phyloP scores from a whole-genome alignment of 2,888 invertebrate genomes.

The Orthosia cruda region DNA sequence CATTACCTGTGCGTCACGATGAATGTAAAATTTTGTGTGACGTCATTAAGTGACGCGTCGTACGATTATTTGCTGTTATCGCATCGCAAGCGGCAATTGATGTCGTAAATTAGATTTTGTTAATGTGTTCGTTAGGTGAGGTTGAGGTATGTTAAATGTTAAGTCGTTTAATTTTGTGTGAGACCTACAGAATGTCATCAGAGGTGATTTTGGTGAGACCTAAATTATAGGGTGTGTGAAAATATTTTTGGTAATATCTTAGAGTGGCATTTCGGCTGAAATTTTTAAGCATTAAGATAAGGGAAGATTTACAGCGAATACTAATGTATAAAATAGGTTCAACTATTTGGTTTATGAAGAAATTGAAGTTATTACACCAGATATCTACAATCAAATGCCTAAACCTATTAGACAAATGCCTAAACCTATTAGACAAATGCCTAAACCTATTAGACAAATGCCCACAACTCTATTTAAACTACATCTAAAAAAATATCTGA shows the following conservation, averaged over 20 bases:
- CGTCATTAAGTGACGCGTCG: slow-evolving; percentile 45
- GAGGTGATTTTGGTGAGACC: slow-evolving; percentile 18
- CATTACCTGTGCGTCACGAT: slow-evolving; percentile 79
- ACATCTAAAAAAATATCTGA: no score
- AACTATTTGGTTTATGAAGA: no score
- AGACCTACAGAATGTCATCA: slow-evolving; percentile 22
- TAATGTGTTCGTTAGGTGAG: slow-evolving; percentile 28
- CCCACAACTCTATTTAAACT: no score
- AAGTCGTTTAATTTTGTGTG: slow-evolving; percentile 30
- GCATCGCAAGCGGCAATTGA: slow-evolving; percentile 45
- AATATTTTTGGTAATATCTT: slow-evolving; percentile 10
- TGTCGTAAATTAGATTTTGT: slow-evolving; percentile 51
- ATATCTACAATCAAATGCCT: no score
- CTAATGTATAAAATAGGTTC: no score
- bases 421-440: no score
- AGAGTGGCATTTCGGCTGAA: background rate
- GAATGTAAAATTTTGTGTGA: slow-evolving; percentile 65
- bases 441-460: no score
- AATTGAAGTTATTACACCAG: no score
- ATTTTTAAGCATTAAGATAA: background rate
- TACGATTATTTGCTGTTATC: slow-evolving; percentile 57
- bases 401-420: no score
- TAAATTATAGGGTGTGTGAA: background rate
- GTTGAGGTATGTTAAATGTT: slow-evolving; percentile 12
- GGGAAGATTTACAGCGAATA: no score